Base-by-base conservation (phyloP, 2,113 vertebrate genomes). In the Xiphias gladius region DNA sequence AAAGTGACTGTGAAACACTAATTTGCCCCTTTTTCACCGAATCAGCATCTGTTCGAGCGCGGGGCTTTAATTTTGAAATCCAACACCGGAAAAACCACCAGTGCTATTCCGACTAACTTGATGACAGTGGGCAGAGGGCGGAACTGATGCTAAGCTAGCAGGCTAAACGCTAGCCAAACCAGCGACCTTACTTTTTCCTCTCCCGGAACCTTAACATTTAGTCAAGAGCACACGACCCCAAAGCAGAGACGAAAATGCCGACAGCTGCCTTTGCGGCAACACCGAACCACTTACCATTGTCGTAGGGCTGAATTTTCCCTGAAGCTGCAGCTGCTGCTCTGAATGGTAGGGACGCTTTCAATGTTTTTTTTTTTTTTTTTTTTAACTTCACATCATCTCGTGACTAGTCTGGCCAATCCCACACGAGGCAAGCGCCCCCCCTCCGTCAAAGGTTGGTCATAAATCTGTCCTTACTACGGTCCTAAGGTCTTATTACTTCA, bases 241-340 rank as follows among this genome's bases (percentile, higher is more conserved):
- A 20, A n/a, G 4, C 24, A 52, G 16, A 52, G 5, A 5, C 1
- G 1, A 14, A 20, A n/a, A n/a, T 1, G 5, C 0, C 10, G 8
- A 3, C 32, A 14, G 3, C 10, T 59, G 0, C 5, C 8, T n/a
- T 17, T 1, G 5, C 8, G 2, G 11, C 5, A 2, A 5, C 62
- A 9, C 4, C 0, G 5, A 82, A 16, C 16, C 50, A 93, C 95
- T 94, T 41, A 96, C 95, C 95, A 96, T 96, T 77, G 85, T 88
- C 87, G 82, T 63, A 76, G 90, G 90, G 88, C 90, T 88, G 55
- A 59, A 76, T 68, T 39, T 14, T 52, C 73, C 70, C 77, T 32
- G 74, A 87, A 82, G 87, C 87, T 87, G 80, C 82, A 76, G 92
- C 89, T 74, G 85, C 85, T 76, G 87, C 28, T 85, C 58, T 84